These are phyloP conservation scores for Tetrapedia diversipes DNA, from an alignment of 2,888 invertebrate genomes.

Conservation along the genomic window DNA sequence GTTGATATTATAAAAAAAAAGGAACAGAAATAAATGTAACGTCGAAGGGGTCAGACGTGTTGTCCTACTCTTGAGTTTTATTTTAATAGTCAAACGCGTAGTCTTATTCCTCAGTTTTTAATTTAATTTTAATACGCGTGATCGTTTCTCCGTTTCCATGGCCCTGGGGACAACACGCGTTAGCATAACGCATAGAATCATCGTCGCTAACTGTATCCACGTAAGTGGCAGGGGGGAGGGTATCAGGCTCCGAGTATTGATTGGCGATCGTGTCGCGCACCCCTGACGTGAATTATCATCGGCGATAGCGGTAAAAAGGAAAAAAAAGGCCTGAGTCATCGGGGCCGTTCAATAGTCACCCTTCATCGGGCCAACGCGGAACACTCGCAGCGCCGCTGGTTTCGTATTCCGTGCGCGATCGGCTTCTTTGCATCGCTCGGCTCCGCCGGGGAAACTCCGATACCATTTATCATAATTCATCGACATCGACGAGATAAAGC, in stretches of 20 bases:
- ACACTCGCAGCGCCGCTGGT: conserved; percentile 41
- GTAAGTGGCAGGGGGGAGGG: conserved; percentile 49
- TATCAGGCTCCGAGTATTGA: conserved; percentile 76
- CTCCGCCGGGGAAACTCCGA: conserved; percentile 25
- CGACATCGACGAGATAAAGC: conserved; percentile 45
- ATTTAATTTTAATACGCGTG: too few species aligned
- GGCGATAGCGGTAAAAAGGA: conserved; percentile 66
- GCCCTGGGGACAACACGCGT: conserved; percentile 31
- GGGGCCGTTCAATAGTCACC: conserved; percentile 70
- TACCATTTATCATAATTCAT: conserved; percentile 58
- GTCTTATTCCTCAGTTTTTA: too few species aligned
- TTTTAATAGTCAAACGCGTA: too few species aligned
- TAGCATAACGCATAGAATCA: conserved; percentile 38
- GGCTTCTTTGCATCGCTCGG: conserved; percentile 44
- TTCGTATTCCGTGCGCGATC: conserved; percentile 54
- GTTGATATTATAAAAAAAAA: too few species aligned
- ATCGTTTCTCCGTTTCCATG: conserved; percentile 38
- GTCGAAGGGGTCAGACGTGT: too few species aligned
- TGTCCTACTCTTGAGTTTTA: too few species aligned
- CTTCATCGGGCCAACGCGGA: conserved; percentile 64
- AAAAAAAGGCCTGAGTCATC: conserved; percentile 79
- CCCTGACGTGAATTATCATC: conserved; percentile 79
- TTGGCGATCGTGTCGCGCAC: conserved; percentile 79
- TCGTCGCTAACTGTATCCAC: conserved; percentile 30
- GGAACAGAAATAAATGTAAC: too few species aligned